A percentile compares a stretch with the other conserved stretches of the same genome.
phyloP scores from a whole-genome alignment of 1,140 invertebrate genomes.

The Camponotus pennsylvanicus region DNA sequence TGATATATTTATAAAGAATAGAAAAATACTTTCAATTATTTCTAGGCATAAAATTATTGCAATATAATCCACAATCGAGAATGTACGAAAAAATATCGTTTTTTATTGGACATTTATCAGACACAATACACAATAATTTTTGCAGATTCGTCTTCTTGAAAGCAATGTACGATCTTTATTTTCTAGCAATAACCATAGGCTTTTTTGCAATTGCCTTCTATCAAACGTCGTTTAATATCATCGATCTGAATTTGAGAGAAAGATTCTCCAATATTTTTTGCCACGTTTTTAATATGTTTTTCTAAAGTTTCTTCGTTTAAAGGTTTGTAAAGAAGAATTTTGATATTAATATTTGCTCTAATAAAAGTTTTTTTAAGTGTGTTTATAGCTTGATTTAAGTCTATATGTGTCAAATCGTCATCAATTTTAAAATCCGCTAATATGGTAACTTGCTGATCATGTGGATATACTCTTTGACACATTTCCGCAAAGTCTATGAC shows the following conservation, averaged over 20 bases:
- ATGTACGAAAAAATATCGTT: too few species aligned
- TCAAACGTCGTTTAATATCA: conserved; percentile 66
- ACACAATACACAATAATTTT: too few species aligned
- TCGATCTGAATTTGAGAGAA: conserved; percentile 70
- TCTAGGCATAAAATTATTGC: too few species aligned
- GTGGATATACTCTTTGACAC: conserved; percentile 48
- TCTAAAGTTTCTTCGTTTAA: conserved; percentile 71
- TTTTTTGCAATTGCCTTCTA: too few species aligned
- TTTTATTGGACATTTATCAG: too few species aligned
- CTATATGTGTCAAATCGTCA: conserved; percentile 66
- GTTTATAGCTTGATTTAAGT: conserved; percentile 70
- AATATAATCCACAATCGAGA: too few species aligned
- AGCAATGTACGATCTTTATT: too few species aligned
- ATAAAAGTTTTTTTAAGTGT: conserved; percentile 66
- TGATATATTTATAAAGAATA: background rate
- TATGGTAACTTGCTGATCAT: conserved; percentile 72
- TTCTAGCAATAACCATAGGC: too few species aligned
- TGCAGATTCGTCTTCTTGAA: too few species aligned
- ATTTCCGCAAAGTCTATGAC: conserved; percentile 59
- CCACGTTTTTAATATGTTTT: conserved; percentile 78
- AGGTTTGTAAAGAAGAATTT: conserved; percentile 71
- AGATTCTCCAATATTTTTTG: conserved; percentile 61
- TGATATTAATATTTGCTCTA: conserved; percentile 62
- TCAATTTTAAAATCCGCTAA: conserved; percentile 79
- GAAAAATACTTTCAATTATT: conserved; percentile 1